phyloP scores from a whole-genome alignment of 2,888 invertebrate species.

The Oscheius sp. region DNA sequence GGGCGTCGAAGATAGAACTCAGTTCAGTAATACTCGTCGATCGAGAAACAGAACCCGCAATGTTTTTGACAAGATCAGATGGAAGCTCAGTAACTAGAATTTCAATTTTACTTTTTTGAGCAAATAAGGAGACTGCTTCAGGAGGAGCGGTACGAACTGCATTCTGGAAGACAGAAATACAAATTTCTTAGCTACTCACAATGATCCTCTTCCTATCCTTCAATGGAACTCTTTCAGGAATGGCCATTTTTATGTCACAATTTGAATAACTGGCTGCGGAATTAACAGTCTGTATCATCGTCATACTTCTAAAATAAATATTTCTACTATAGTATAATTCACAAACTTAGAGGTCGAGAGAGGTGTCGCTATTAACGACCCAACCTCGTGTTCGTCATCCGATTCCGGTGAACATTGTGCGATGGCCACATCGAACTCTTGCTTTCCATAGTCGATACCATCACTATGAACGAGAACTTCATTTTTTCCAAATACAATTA shows the following conservation, averaged over 20 bases:
- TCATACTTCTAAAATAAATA: neutral
- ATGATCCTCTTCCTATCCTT: slow-evolving; percentile 7
- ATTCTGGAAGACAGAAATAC: neutral
- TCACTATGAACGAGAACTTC: slow-evolving; percentile 13
- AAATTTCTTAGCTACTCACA: neutral
- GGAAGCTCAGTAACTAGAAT: slow-evolving; percentile 39
- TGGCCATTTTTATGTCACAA: slow-evolving; percentile 21
- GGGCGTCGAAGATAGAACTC: neutral
- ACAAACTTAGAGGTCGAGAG: neutral
- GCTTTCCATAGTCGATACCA: neutral
- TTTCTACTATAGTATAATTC: neutral
- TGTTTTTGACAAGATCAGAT: slow-evolving; percentile 34
- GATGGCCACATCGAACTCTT: neutral
- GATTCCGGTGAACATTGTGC: neutral
- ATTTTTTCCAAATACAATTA: slow-evolving; percentile 28
- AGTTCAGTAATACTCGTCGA: slow-evolving; percentile 13
- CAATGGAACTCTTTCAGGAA: neutral
- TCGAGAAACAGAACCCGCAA: slow-evolving; percentile 34
- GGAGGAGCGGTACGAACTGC: slow-evolving; percentile 3
- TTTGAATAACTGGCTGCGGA: slow-evolving; percentile 17
- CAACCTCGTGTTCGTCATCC: slow-evolving; percentile 8
- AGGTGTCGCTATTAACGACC: neutral
- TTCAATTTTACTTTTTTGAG: slow-evolving; percentile 34
- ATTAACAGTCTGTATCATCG: neutral
- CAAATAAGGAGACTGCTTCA: slow-evolving; percentile 33